Base-by-base conservation (phyloP, 2,113 vertebrate genomes). In the Oenanthe oenanthe region DNA sequence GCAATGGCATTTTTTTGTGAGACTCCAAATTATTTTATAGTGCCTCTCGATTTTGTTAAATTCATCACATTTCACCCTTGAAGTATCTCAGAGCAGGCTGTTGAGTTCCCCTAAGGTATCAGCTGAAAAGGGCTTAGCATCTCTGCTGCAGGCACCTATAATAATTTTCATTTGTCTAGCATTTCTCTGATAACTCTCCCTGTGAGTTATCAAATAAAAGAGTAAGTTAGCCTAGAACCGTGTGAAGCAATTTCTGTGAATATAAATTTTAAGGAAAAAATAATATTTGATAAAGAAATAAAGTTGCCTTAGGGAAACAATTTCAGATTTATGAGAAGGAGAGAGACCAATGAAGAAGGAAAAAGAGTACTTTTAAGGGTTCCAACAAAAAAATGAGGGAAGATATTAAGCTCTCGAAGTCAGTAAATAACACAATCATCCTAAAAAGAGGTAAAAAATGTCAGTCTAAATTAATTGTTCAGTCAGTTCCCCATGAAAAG, bases 121-220 rank as follows among this genome's bases (percentile, higher is more conserved):
- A 75, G 29, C 74, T 91, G 91, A 87, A 96, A 96, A 89, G 50
- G 12, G 38, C 50, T 87, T 76, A 87, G 45, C 56, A 85, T 92
- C 62, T 95, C 80, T 71, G 70, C 61, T 91, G 53, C 73, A 89
- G 68, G 47, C 29, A 0, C 38, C 73, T 53, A 79, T 50, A 76
- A 88, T 82, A 3, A 70, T 82, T 89, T 91, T 89, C 34, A 65
- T 92, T 96, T 82, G 54, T 79, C 76, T 88, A 80, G 73, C 20
- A 72, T 85, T 87, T 91, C 38, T 87, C 50, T 65, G 20, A 72
- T 75, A 96, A 81, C 36, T 91, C 51, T 88, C 42, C 16, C 42
- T n/a, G 42, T 90, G 54, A 90, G 45, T 93, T 94, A 85, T 47
- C 62, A 88, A 72, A 79, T 50, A 54, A 18, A 68, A 66, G 13